Base-by-base conservation (phyloP, 2,113 vertebrate species). In the Microcebus lehilahytsara region DNA sequence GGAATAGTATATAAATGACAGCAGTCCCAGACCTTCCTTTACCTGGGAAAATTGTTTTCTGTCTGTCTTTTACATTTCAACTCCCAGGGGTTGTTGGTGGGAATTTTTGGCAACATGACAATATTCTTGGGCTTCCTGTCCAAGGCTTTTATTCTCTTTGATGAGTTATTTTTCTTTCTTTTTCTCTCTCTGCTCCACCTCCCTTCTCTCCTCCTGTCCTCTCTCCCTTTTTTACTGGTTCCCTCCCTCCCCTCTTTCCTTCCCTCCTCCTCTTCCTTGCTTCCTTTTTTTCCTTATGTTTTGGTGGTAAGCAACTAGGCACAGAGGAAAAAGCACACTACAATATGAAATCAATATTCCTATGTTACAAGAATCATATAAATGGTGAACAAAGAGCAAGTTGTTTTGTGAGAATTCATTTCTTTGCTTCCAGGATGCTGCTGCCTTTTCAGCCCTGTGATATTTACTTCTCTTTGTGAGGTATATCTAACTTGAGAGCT, bases 381-480 rank as follows among this genome's bases (percentile, higher is more conserved):
- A 46, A 81, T 62, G 30, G 20, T 53, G 51, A 93, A 90, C 74
- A 53, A 75, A 94, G 75, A 37, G 51, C 42, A 85, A 51, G 23
- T 42, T 72, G 58, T 85, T 94, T 37, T 60, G 32, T 34, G n/a
- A 62, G n/a, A 92, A 92, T 40, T 46, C 32, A 17, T 71, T 74
- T 92, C 11, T 93, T 79, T 94, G 67, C 27, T 62, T 93, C 42
- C 51, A 53, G 78, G n/a, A 49, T 62, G 25, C 42, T 67, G 30
- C 42, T 30, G 69, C 19, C 40, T 92, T 85, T 77, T 86, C 49
- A 27, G 20, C 80, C 62, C 60, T 51, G 4, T 84, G 89, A 53
- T 78, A 62, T 64, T 97, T 93, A 79, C 32, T 93, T 96, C 49
- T 67, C 37, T 94, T 87, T 80, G 83, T 72, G 66, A 95, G 46